phyloP scores from a whole-genome alignment of 2,888 invertebrate species.

The Rhagonycha fulva region DNA sequence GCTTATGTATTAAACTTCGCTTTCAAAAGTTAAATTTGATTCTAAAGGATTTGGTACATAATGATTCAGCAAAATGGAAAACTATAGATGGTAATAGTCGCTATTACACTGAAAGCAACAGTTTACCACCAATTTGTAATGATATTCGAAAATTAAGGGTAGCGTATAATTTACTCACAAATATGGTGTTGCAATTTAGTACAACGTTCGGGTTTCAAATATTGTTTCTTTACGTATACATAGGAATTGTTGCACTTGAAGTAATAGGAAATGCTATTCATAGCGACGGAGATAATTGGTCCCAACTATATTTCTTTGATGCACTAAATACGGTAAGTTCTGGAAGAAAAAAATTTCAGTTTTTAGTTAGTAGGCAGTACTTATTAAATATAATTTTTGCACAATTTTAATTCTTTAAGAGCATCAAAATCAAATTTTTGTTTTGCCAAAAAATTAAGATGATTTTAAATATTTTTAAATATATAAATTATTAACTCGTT shows the following conservation, averaged over 20 bases:
- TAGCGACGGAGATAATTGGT: neutral
- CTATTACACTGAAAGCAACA: neutral
- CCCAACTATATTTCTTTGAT: neutral
- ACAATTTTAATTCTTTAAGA: too few relatives aligned
- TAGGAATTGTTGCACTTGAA: neutral
- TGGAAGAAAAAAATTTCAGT: neutral
- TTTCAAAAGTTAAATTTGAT: neutral
- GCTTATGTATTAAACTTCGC: neutral
- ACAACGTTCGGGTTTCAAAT: neutral
- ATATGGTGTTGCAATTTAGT: neutral
- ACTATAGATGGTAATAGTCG: neutral
- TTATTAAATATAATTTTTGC: too few relatives aligned
- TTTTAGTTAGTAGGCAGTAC: too few relatives aligned
- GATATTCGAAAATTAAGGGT: neutral
- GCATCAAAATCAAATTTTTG: too few relatives aligned
- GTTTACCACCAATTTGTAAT: neutral
- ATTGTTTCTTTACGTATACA: neutral
- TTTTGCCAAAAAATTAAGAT: too few relatives aligned
- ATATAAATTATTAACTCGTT: too few relatives aligned
- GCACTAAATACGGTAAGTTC: neutral
- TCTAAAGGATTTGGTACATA: neutral
- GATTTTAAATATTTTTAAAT: too few relatives aligned
- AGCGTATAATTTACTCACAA: neutral
- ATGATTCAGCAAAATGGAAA: neutral
- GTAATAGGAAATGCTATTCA: neutral